Evolutionary conservation across 2,797 vertebrate species (phyloP).

Genomic region (Merluccius polli): DNA sequence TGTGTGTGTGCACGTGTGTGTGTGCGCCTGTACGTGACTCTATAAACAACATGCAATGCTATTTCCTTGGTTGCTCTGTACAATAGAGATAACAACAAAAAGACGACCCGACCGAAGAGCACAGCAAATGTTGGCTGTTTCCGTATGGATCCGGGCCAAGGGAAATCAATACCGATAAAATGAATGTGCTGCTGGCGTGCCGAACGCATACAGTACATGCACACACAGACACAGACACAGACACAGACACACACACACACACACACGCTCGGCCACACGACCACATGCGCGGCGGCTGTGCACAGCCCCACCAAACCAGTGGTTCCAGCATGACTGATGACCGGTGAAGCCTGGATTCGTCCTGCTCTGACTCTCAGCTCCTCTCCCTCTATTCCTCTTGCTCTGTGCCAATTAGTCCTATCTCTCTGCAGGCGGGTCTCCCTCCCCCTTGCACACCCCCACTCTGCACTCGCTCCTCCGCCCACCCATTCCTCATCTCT

Average conservation of each 20-base stretch:
- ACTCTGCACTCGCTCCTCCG: not conserved
- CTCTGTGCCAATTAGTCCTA: conserved; percentile 63
- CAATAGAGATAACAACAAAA: not conserved
- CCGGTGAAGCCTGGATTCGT: conserved; percentile 49
- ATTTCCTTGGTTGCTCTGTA: not conserved
- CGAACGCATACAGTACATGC: no score
- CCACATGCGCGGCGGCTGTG: no score
- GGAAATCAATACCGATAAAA: not conserved
- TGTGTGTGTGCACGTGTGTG: not conserved
- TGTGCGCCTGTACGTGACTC: not conserved
- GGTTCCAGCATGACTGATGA: conserved; percentile 59
- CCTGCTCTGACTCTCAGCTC: conserved; percentile 38
- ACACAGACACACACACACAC: not conserved
- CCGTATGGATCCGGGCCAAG: conserved; percentile 7
- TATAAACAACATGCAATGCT: not conserved
- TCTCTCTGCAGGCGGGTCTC: conserved; percentile 53
- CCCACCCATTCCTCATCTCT: conserved; percentile 14
- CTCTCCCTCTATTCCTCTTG: conserved; percentile 34
- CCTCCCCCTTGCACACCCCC: not conserved
- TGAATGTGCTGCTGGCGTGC: not conserved
- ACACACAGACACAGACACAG: no score
- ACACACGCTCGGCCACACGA: not conserved
- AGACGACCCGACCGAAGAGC: not conserved
- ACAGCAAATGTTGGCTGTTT: not conserved
- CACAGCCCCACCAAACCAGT: not conserved